A percentile compares a stretch with the other conserved stretches of the same genome.
Evolutionary conservation across 2,797 vertebrate genomes (phyloP).

Genomic region (Ctenochaetus hawaiiensis): DNA sequence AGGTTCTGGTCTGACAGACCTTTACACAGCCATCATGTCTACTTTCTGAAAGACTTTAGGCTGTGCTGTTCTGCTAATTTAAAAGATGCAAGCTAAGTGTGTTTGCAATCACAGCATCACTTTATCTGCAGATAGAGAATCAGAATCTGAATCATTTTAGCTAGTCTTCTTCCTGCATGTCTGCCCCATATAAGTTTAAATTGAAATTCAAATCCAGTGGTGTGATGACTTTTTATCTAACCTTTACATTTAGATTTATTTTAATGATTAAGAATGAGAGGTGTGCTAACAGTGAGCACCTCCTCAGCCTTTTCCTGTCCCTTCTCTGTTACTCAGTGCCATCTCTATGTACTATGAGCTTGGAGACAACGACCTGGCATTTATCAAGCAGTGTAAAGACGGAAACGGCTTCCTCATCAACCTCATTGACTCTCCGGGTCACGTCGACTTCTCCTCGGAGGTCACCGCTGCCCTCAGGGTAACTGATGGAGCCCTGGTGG

Average conservation of each 20-base stretch:
- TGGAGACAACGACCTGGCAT: conserved; percentile 90
- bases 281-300: neutral
- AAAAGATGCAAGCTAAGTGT: neutral
- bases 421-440: conserved; percentile 94
- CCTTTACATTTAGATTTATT: neutral
- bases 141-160: too few relatives aligned
- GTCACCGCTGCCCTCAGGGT: conserved; percentile 95
- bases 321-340: conserved; percentile 81
- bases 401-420: conserved; percentile 96
- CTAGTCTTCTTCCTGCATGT: neutral
- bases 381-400: conserved; percentile 95
- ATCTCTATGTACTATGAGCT: conserved; percentile 96
- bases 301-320: neutral
- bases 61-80: neutral
- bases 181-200: neutral
- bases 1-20: neutral
- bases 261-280: neutral
- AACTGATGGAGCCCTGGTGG: conserved; percentile 94
- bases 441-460: conserved; percentile 96
- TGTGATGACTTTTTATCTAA: neutral
- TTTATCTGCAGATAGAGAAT: too few relatives aligned
- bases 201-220: neutral
- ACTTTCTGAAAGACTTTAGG: too few relatives aligned
- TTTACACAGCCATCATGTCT: neutral
- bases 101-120: too few relatives aligned